Evolutionary conservation across 2,797 vertebrate species (phyloP).

Genomic region (Chromobotia macracanthus): DNA sequence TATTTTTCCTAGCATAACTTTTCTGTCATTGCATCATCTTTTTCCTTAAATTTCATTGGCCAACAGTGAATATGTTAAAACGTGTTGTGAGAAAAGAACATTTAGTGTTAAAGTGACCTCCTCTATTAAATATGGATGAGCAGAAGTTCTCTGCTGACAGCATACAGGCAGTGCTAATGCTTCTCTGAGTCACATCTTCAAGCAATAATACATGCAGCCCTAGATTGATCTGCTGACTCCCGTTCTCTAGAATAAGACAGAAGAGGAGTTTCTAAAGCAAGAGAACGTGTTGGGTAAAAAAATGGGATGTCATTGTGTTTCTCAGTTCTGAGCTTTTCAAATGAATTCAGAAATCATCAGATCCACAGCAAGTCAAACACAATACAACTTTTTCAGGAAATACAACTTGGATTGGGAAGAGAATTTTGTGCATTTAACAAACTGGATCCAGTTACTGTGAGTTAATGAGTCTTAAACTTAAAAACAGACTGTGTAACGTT

Average conservation of each 20-base stretch:
- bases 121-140: constrained; percentile 41
- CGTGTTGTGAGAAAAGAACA: constrained; percentile 22
- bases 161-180: constrained; percentile 10
- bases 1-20: not conserved
- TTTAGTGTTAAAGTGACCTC: constrained; percentile 43
- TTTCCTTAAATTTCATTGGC: constrained; percentile 1
- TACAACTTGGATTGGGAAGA: not conserved
- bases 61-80: not conserved
- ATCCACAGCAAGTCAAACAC: not conserved
- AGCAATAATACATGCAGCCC: not conserved
- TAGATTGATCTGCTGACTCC: not conserved
- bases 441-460: constrained; percentile 7
- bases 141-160: constrained; percentile 8
- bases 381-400: not conserved
- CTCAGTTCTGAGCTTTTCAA: not conserved
- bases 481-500: constrained; percentile 18
- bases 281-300: not conserved
- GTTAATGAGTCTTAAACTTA: constrained; percentile 40
- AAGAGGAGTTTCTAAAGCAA: not conserved
- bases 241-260: not conserved
- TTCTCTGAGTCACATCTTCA: constrained; percentile 2
- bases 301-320: not conserved
- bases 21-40: constrained; percentile 8
- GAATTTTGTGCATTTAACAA: constrained; percentile 1
- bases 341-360: not conserved